A percentile compares a stretch with the other conserved stretches of the same genome.
These are phyloP conservation scores for Agrilus cyanescens DNA, from an alignment of 2,888 invertebrate genomes.

Conservation along the genomic window DNA sequence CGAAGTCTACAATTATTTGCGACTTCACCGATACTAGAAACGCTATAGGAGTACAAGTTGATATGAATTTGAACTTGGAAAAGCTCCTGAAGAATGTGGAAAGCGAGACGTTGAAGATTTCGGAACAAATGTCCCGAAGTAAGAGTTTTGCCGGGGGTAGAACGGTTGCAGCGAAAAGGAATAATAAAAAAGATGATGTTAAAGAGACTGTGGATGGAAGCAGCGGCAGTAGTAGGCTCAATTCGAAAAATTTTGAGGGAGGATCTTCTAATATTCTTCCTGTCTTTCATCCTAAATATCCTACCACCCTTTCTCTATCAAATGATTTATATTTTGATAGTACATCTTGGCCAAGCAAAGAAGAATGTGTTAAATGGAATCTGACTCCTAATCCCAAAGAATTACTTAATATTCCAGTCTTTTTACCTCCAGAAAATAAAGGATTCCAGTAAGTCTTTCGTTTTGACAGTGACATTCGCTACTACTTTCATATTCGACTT, in stretches of 20 bases:
- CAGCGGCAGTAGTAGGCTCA: neutral
- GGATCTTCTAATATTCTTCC: conserved; percentile 15
- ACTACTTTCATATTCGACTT: neutral
- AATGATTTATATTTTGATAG: conserved; percentile 42
- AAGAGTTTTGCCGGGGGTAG: conserved; percentile 2
- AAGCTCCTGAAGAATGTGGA: conserved; percentile 38
- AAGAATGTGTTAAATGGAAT: conserved; percentile 37
- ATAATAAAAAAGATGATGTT: neutral
- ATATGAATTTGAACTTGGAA: conserved; percentile 37
- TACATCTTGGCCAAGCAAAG: conserved; percentile 42
- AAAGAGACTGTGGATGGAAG: neutral
- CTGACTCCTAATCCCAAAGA: conserved; percentile 35
- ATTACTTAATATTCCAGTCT: conserved; percentile 50
- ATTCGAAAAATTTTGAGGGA: neutral
- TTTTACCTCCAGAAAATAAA: conserved; percentile 66
- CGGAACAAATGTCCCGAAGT: conserved; percentile 31
- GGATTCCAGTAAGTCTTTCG: conserved; percentile 50
- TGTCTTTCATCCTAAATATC: conserved; percentile 33
- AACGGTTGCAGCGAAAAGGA: neutral
- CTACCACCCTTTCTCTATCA: conserved; percentile 38
- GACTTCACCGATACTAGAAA: conserved; percentile 33
- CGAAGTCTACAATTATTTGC: conserved; percentile 30
- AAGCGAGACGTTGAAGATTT: conserved; percentile 38
- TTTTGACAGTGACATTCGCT: neutral
- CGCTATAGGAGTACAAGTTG: conserved; percentile 32